Base-by-base conservation (phyloP, 2,113 vertebrate genomes). In the Australoheros scitulus region DNA sequence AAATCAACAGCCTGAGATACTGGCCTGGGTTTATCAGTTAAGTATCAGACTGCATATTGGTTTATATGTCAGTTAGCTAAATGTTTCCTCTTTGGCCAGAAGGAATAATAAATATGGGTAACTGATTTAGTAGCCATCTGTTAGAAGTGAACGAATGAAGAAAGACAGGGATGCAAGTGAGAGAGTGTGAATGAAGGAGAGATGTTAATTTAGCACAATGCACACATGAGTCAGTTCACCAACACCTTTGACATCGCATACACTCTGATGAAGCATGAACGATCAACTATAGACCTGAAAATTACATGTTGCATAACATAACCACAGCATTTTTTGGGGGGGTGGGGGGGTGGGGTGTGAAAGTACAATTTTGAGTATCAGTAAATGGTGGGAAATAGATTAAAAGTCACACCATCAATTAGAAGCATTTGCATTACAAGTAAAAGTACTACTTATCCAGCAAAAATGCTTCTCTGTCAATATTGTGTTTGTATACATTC, bases 51-150 rank as follows among this genome's bases (percentile, higher is more conserved):
- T 77, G 56, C 6, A 43, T 85, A 57, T 76, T 87, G 78, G 88
- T 83, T 87, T 81, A 26, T 76, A 15, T 85, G n/a, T 75, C 95
- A 95, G 93, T 96, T 95, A 95, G 94, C 92, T 91, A 95, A 97
- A 91, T 94, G 94, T 96, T 96, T 95, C 94, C 96, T 96, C 92
- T 96, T 96, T 94, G 77, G 77, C 94, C 94, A 87, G 89, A 92
- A 96, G 97, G 95, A 97, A 96, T 97, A 96, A 96, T 97, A 97
- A 89, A 97, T 97, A 92, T 87, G 64, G 20, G 6, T 52, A 72
- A 72, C 52, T 2, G 68, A 72, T 55, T 72, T 4, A 55, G 47
- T 32, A 72, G 18, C 26, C 68, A 72, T 72, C 68, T 72, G 68
- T 14, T 55, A 2, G 47, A 72, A 34, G 68, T 72, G 47, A 55